phyloP scores from a whole-genome alignment of 2,797 vertebrate species.

The Falco concolor region DNA sequence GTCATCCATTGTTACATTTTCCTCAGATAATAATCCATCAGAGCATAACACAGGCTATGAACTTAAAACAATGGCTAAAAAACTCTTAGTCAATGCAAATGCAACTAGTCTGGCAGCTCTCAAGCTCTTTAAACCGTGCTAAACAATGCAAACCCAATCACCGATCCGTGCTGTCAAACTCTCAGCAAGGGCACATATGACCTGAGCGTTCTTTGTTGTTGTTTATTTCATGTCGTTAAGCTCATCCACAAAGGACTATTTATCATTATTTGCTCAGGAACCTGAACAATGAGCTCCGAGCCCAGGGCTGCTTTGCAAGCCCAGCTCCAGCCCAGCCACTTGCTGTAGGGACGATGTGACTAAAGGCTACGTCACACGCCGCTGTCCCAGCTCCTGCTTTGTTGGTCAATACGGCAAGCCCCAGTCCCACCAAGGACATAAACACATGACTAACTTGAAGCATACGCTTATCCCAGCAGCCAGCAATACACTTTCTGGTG shows the following conservation, averaged over 20 bases:
- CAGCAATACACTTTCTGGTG: not conserved
- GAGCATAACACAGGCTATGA: not conserved
- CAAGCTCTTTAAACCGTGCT: not conserved
- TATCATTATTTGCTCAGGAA: not conserved
- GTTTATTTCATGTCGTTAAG: not conserved
- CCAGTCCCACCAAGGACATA: not conserved
- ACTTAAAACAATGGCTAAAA: slow-evolving; percentile 8
- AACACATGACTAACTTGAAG: not conserved
- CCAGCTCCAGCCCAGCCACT: not conserved
- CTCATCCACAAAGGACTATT: not conserved
- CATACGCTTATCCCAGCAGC: not conserved
- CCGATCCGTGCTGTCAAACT: not conserved
- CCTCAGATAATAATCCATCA: not conserved
- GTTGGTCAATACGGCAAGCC: not conserved
- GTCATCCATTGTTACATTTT: not conserved
- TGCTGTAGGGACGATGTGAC: not conserved
- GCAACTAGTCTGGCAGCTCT: not conserved
- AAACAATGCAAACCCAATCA: not conserved
- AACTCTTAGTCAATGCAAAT: slow-evolving; percentile 34
- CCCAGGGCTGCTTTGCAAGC: not conserved
- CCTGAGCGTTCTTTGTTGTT: not conserved
- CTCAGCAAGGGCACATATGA: not conserved
- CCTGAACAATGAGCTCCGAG: not conserved
- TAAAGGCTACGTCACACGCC: not conserved
- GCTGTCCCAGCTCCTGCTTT: not conserved